These are phyloP conservation scores for Aporophyla nigra DNA, from an alignment of 2,888 invertebrate species.

Conservation along the genomic window DNA sequence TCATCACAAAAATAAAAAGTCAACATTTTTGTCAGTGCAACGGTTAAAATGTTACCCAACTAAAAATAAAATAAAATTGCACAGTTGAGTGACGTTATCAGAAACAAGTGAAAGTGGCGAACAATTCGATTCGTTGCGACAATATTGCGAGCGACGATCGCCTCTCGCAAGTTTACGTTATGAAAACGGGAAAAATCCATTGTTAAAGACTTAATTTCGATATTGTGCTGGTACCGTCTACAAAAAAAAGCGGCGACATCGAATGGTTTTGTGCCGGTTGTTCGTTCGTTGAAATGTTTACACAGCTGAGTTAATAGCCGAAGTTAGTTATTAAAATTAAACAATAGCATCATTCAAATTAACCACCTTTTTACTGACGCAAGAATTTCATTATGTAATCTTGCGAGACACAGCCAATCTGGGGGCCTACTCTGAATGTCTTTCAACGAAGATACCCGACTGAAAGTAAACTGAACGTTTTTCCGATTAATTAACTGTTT, in stretches of 20 bases:
- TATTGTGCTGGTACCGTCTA: conserved; percentile 13
- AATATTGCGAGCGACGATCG: conserved; percentile 53
- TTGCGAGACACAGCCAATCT: conserved; percentile 36
- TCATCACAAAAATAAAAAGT: conserved; percentile 33
- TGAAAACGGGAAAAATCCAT: conserved; percentile 42
- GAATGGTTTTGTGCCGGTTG: not conserved
- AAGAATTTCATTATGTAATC: conserved; percentile 13
- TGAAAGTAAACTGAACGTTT: too few relatives aligned
- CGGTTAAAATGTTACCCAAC: conserved; percentile 39
- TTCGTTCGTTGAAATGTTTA: conserved; percentile 27
- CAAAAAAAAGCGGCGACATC: conserved; percentile 1
- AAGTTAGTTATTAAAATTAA: conserved; percentile 11
- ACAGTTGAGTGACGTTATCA: conserved; percentile 49
- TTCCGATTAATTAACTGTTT: too few relatives aligned
- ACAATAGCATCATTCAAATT: conserved; percentile 3
- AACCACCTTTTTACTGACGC: not conserved
- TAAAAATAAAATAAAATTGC: conserved; percentile 50
- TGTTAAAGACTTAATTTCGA: conserved; percentile 33
- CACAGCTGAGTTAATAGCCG: conserved; percentile 42
- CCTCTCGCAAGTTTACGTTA: conserved; percentile 51
- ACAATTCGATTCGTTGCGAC: conserved; percentile 42
- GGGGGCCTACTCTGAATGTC: too few relatives aligned
- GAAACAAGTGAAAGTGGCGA: conserved; percentile 61
- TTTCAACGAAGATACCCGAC: too few relatives aligned
- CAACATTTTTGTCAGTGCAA: conserved; percentile 14